Evolutionary conservation across 2,888 invertebrate genomes (phyloP).

Genomic region (Falcaria lacertinaria): DNA sequence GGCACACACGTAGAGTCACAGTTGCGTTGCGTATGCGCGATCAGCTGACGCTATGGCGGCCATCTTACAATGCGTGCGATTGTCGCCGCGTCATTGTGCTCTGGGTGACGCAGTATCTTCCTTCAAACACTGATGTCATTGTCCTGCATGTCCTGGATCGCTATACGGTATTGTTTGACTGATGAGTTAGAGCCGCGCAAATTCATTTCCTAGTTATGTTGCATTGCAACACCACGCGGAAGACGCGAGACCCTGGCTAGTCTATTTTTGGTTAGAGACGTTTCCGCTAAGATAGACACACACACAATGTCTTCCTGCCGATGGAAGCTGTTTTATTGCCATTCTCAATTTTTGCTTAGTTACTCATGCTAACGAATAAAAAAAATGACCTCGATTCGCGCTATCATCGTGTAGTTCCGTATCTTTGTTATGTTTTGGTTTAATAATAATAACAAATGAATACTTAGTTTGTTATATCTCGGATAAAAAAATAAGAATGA

Average conservation of each 20-base stretch:
- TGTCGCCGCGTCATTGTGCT: constrained; percentile 68
- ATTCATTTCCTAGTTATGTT: constrained; percentile 40
- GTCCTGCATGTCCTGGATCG: constrained; percentile 50
- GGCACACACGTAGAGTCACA: constrained; percentile 33
- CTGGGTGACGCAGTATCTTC: constrained; percentile 63
- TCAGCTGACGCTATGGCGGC: constrained; percentile 75
- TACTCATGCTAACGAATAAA: constrained; percentile 28
- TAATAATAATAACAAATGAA: constrained; percentile 19
- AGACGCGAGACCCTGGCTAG: constrained; percentile 62
- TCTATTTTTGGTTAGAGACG: constrained; percentile 68
- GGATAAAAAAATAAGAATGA: too few species aligned
- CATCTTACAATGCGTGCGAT: constrained; percentile 71
- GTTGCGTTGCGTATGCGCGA: constrained; percentile 71
- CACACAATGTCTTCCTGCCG: constrained; percentile 23
- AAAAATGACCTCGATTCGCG: constrained; percentile 44
- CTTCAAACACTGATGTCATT: constrained; percentile 68
- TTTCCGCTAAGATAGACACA: constrained; percentile 46
- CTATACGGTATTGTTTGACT: constrained; percentile 22
- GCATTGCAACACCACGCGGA: constrained; percentile 55
- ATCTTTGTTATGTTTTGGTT: constrained; percentile 35
- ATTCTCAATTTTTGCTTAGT: constrained; percentile 25
- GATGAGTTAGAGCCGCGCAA: constrained; percentile 20
- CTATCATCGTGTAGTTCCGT: constrained; percentile 35
- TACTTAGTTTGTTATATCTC: background rate
- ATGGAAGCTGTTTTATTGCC: constrained; percentile 23